Evolutionary conservation across 2,797 vertebrate species (phyloP).

Genomic region (Spondyliosoma cantharus): DNA sequence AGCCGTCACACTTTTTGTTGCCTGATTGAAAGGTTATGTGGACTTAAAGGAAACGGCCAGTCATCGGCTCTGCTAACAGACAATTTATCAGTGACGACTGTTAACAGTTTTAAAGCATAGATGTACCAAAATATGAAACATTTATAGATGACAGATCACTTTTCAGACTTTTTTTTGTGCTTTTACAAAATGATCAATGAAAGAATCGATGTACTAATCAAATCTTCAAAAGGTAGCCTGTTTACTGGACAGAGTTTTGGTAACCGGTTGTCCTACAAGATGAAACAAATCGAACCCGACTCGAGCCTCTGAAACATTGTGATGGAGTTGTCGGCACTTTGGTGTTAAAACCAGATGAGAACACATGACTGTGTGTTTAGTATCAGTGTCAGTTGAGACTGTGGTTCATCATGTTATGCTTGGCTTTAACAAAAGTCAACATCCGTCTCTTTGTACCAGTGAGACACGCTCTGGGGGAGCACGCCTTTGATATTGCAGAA

Average conservation of each 20-base stretch:
- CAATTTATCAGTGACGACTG: not conserved
- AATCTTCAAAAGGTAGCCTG: not conserved
- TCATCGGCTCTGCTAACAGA: not conserved
- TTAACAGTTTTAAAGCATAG: not conserved
- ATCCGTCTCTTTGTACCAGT: not conserved
- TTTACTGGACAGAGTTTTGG: not conserved
- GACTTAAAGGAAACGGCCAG: not conserved
- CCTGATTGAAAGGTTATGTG: not conserved
- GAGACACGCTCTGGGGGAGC: not conserved
- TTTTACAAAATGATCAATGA: not conserved
- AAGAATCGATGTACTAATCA: not conserved
- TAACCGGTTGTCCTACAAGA: not conserved
- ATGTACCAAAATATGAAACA: not conserved
- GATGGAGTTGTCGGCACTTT: constrained; percentile 22
- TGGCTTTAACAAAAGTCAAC: constrained; percentile 27
- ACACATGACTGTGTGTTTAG: constrained; percentile 29
- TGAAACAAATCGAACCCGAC: constrained; percentile 15
- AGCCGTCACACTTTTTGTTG: not conserved
- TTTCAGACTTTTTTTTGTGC: not conserved
- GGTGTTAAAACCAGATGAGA: constrained; percentile 31
- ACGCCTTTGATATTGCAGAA: constrained; percentile 16
- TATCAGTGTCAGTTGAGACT: constrained; percentile 21
- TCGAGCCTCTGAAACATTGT: not conserved
- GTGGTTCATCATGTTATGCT: constrained; percentile 11
- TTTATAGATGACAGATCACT: not conserved